Evolutionary conservation across 1,140 invertebrate genomes (phyloP).

Genomic region (Sarcophaga peregrina): DNA sequence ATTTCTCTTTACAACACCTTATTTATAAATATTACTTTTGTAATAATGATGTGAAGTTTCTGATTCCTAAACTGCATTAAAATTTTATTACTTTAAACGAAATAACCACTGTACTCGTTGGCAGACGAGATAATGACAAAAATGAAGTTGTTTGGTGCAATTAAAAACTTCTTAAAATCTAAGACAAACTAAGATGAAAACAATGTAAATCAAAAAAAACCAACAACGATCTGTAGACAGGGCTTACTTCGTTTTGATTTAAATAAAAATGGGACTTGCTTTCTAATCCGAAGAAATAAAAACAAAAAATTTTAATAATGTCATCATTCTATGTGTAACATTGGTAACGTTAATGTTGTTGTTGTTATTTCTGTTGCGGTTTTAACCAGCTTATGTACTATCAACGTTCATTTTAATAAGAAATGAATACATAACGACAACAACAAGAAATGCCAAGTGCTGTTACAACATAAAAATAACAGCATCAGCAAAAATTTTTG

Average conservation of each 20-base stretch:
- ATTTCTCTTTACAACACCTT: too few relatives aligned
- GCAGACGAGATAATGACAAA: background rate
- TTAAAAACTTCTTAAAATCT: slow-evolving; percentile 35
- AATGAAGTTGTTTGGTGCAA: slow-evolving; percentile 25
- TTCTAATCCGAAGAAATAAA: background rate
- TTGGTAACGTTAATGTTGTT: background rate
- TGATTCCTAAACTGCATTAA: too few relatives aligned
- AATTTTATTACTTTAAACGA: too few relatives aligned
- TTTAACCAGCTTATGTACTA: background rate
- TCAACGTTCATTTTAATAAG: too few relatives aligned
- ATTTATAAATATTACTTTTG: too few relatives aligned
- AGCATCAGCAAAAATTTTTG: background rate
- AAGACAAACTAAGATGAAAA: background rate
- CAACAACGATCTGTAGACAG: background rate
- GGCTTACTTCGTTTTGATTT: background rate
- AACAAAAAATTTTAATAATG: too few relatives aligned
- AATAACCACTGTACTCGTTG: too few relatives aligned
- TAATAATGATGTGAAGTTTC: too few relatives aligned
- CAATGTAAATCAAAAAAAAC: background rate
- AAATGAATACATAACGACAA: background rate
- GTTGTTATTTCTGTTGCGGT: background rate
- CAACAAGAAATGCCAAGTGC: background rate
- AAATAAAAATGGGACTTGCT: slow-evolving; percentile 8
- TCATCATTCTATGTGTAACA: too few relatives aligned
- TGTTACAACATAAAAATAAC: background rate